Evolutionary conservation across 2,113 vertebrate genomes (phyloP).

Genomic region (Colossoma macropomum): DNA sequence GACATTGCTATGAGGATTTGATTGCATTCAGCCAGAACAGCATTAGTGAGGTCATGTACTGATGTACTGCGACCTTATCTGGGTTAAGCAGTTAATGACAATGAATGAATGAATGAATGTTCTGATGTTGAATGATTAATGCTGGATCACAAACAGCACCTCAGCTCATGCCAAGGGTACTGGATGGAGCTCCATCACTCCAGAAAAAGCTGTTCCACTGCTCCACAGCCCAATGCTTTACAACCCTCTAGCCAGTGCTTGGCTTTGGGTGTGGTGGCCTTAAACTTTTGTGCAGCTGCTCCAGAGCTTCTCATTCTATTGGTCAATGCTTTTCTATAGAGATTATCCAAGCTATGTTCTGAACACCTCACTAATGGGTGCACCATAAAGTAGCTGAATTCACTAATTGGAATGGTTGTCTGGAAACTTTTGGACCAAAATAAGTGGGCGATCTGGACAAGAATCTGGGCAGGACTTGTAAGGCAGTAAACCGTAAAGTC

Average conservation of each 20-base stretch:
- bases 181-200: background rate
- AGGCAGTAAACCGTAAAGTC: no score
- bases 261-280: background rate
- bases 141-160: no score
- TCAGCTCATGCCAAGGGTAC: background rate
- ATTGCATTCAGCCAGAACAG: background rate
- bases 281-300: background rate
- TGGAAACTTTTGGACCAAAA: no score
- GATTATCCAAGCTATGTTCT: background rate
- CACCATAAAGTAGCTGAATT: background rate
- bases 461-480: no score
- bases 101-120: no score
- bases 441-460: background rate
- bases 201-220: background rate
- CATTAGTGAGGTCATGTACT: background rate
- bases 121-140: background rate
- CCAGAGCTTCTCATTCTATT: background rate
- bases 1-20: background rate
- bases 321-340: background rate
- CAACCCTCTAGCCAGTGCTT: background rate
- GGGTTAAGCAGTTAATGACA: no score
- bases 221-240: background rate
- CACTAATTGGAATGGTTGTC: background rate
- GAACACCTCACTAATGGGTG: background rate
- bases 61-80: no score